Evolutionary conservation across 2,113 vertebrate genomes (phyloP), one percentile per base, ranked within the genome.

Genomic region (Neogobius melanostomus): DNA sequence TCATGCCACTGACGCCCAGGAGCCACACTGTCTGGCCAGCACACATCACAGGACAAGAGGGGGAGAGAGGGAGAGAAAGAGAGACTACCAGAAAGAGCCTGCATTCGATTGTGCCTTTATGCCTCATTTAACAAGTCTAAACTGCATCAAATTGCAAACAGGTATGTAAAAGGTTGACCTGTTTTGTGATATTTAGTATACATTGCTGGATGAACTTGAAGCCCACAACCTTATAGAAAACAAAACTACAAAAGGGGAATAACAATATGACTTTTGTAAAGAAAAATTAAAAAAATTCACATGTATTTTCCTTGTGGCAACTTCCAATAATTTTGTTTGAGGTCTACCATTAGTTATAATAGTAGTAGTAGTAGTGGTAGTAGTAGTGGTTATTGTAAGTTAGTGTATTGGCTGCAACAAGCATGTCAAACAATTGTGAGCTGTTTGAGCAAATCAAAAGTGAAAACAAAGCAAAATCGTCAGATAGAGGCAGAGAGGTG

Each of bases 21-120:
- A 90, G 90, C 88, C 89, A 68, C 75, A 75, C 83, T 87, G 89
- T 90, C 90, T 90, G 88, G 88, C 88, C 88, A 90, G 87, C 87
- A 90, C 82, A 90, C 89, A 90, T 89, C 87, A 90, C 83, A 89
- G 85, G 84, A 79, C 78, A 87, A 82, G 83, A 86, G 77, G 73
- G 73, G 82, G 81, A 74, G 76, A 71, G 73, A 68, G 71, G 14
- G 69, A 21, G 6, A 54, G 52, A 21, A 15, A 52, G 50, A n/a
- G 14, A 49, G 66, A 71, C 64, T 67, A 4, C 4, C 68, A 49
- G 70, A 8, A 49, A 54, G 77, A 1, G 49, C 62, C 52, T 64
- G 70, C 7, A 36, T 43, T 49, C 69, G 47, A 76, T 67, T 73
- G 21, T 79, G 10, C 78, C 28, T 75, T 59, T 77, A 67, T 72